Conservation (phyloP, 2,113 vertebrate species). For the Nothobranchius kuhntae region DNA sequence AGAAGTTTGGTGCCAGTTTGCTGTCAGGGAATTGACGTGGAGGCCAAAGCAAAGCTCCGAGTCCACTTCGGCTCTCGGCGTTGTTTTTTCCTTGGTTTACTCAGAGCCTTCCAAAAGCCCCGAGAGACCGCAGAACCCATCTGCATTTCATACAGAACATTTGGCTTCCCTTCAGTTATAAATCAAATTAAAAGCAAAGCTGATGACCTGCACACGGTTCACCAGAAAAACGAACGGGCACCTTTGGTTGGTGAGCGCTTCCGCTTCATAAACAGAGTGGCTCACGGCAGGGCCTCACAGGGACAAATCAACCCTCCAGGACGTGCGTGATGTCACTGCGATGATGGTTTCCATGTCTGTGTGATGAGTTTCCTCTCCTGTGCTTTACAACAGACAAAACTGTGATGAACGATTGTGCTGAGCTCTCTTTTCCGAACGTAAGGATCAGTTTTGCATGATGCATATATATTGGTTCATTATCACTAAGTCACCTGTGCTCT, state of each 20-base stretch:
- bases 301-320: conserved; percentile 7
- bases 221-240: conserved; percentile 15
- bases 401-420: conserved; percentile 53
- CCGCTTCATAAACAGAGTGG: conserved; percentile 37
- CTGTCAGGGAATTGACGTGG: conserved; percentile 55
- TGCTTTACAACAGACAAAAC: conserved; percentile 56
- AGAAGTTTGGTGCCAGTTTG: conserved; percentile 51
- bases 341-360: conserved; percentile 10
- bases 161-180: conserved; percentile 52
- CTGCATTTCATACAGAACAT: conserved; percentile 40
- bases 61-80: conserved; percentile 51
- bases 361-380: conserved; percentile 18
- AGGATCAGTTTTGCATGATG: conserved; percentile 67
- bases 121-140: conserved; percentile 25
- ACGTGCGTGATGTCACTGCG: conserved; percentile 41
- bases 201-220: conserved; percentile 46
- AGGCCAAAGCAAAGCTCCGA: conserved; percentile 62
- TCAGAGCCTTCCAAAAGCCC: conserved; percentile 49
- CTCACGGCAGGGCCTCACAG: conserved; percentile 6
- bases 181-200: conserved; percentile 60
- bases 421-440: conserved; percentile 46
- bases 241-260: conserved; percentile 24
- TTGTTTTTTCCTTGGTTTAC: conserved; percentile 66
- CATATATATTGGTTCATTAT: conserved; percentile 81
- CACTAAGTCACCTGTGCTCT: conserved; percentile 69